Base-by-base conservation (phyloP, 2,797 vertebrate genomes). In the Microctenopoma lineatum region DNA sequence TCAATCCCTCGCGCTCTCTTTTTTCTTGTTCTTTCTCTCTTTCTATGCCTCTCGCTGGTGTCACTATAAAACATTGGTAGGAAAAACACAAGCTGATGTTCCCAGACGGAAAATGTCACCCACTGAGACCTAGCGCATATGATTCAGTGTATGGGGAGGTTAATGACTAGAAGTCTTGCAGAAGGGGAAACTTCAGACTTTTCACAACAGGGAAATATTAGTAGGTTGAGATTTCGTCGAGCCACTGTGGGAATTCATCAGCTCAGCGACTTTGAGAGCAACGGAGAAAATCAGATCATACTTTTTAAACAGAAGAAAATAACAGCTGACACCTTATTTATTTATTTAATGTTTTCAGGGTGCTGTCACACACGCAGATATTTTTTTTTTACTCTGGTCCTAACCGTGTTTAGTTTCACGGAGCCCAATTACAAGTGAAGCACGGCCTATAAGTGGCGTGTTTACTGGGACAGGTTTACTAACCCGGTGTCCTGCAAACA, bases 61-160 rank as follows among this genome's bases (percentile, higher is more conserved):
- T 85, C 60, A 66, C 47, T 66, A 55, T 69, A 47, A 80, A 68
- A 69, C 75, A 57, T 45, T 0, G 26, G 44, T 66, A 63, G 83
- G 83, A 72, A 70, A 77, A 79, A 66, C 44, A 60, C 11, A 70
- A 65, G 65, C 64, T 76, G 14, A 79, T 45, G 77, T 81, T 83
- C 73, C 79, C 44, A n/a, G 63, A 73, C 34, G 84, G 81, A 90
- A 92, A 88, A 81, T 79, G 59, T 77, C 83, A 84, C 80, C 71
- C 78, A 81, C 81, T 75, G 65, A 66, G 64, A 16, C 42, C 48
- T 62, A 77, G 48, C 61, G 25, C 2, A 41, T 61, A 41, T 70
- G 85, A 84, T 57, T 77, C 54, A 75, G 66, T 50, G 77, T 52
- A 64, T n/a, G 69, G 77, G 52, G 83, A 73, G 27, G 77, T 65